Conservation (phyloP, 2,888 invertebrate genomes). For the Hylaea fasciaria region DNA sequence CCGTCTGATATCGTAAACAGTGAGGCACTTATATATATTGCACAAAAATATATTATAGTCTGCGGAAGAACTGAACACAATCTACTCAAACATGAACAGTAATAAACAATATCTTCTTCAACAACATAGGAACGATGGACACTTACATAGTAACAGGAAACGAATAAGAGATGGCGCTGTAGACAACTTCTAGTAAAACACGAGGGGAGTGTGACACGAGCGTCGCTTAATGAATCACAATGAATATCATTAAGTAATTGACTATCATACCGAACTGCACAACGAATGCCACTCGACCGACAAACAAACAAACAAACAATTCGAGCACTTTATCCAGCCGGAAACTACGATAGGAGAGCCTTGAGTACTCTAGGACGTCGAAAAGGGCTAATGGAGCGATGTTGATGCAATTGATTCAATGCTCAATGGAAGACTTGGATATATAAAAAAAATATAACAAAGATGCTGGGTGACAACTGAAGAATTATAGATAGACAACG, state of each 20-base stretch:
- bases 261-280: slow-evolving; percentile 70
- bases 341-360: background rate
- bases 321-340: slow-evolving; percentile 39
- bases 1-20: slow-evolving; percentile 1
- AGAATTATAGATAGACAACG: no score
- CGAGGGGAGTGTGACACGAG: slow-evolving; percentile 51
- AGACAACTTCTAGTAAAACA: background rate
- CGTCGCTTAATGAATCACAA: slow-evolving; percentile 45
- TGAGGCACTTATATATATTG: slow-evolving; percentile 13
- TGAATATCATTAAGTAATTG: slow-evolving; percentile 70
- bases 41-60: slow-evolving; percentile 28
- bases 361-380: background rate
- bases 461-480: no score
- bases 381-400: no score
- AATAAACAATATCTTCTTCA: slow-evolving; percentile 20
- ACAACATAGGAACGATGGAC: slow-evolving; percentile 18
- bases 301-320: slow-evolving; percentile 36
- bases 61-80: slow-evolving; percentile 16
- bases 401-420: no score
- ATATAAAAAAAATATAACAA: no score
- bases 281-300: slow-evolving; percentile 42
- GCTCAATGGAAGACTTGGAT: no score
- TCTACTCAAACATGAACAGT: slow-evolving; percentile 10
- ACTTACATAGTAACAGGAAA: slow-evolving; percentile 2
- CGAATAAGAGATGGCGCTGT: slow-evolving; percentile 14